phyloP scores from a whole-genome alignment of 2,888 invertebrate species.

The Eustalomyia histrio region DNA sequence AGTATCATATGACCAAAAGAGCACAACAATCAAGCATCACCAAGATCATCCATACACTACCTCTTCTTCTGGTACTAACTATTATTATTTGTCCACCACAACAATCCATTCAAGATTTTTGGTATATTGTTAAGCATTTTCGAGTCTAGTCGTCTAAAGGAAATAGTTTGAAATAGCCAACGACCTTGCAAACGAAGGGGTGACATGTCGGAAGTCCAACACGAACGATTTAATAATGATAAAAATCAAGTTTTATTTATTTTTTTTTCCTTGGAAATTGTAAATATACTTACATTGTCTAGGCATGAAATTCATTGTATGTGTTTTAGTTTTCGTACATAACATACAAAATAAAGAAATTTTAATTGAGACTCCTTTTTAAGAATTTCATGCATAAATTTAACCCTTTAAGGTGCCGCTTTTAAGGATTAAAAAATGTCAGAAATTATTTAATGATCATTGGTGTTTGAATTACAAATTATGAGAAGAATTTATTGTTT shows the following conservation, averaged over 20 bases:
- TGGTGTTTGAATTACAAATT: no score
- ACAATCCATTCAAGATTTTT: conserved; percentile 50
- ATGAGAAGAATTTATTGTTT: no score
- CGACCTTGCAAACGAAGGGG: conserved; percentile 62
- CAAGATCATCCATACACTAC: background rate
- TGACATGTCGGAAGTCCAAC: conserved; percentile 63
- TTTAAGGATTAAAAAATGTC: no score
- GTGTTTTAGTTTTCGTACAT: conserved; percentile 22
- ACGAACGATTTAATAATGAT: conserved; percentile 63
- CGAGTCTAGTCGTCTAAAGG: conserved; percentile 26
- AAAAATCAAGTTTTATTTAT: conserved; percentile 58
- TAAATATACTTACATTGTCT: conserved; percentile 34
- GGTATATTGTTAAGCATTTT: background rate
- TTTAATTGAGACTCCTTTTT: conserved; percentile 60
- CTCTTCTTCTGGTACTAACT: background rate
- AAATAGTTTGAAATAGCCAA: conserved; percentile 44
- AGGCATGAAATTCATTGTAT: conserved; percentile 57
- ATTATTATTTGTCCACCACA: conserved; percentile 1
- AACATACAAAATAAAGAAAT: conserved; percentile 55
- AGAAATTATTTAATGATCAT: no score
- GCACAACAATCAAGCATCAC: background rate
- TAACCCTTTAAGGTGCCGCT: conserved; percentile 54
- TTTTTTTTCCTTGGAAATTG: conserved; percentile 57
- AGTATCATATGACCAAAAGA: conserved; percentile 44
- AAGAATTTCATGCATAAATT: conserved; percentile 51